Percentiles rank a stretch among this genome's conserved stretches.
Evolutionary conservation across 2,888 invertebrate genomes (phyloP).

Genomic region (Halocaridina rubra): DNA sequence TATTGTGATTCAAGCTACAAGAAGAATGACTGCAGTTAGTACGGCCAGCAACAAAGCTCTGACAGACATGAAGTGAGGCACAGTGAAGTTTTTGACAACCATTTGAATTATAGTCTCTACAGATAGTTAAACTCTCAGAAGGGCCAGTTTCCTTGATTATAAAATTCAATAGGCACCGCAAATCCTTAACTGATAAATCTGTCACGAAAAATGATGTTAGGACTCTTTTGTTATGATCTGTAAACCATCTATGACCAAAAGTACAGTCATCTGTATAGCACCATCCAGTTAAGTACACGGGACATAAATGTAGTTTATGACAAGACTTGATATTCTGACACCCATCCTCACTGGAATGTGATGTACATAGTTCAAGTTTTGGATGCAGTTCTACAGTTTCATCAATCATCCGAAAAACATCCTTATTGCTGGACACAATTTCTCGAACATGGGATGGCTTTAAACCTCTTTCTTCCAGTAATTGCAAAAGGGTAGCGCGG

Average conservation of each 20-base stretch:
- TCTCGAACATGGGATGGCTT: not conserved
- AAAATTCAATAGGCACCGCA: not conserved
- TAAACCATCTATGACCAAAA: slow-evolving; percentile 34
- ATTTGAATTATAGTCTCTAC: slow-evolving; percentile 25
- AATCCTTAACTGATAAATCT: not conserved
- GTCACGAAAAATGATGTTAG: slow-evolving; percentile 21
- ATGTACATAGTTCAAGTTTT: not conserved
- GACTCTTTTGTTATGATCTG: slow-evolving; percentile 41
- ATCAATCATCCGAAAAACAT: slow-evolving; percentile 13
- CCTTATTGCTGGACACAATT: not conserved
- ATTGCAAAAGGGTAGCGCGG: not conserved
- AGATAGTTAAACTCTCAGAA: slow-evolving; percentile 16
- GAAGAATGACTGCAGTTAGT: not conserved
- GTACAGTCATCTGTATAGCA: slow-evolving; percentile 18
- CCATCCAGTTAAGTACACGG: slow-evolving; percentile 1
- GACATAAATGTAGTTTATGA: slow-evolving; percentile 31
- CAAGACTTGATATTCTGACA: slow-evolving; percentile 13
- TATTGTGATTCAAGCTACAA: slow-evolving; percentile 34
- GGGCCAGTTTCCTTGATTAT: not conserved
- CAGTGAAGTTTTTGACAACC: slow-evolving; percentile 15
- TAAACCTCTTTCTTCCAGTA: slow-evolving; percentile 14
- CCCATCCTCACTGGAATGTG: slow-evolving; percentile 10
- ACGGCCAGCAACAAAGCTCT: slow-evolving; percentile 13
- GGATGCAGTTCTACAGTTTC: slow-evolving; percentile 21
- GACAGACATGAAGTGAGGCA: slow-evolving; percentile 32